phyloP scores from a whole-genome alignment of 2,113 vertebrate genomes.

The Athene noctua region DNA sequence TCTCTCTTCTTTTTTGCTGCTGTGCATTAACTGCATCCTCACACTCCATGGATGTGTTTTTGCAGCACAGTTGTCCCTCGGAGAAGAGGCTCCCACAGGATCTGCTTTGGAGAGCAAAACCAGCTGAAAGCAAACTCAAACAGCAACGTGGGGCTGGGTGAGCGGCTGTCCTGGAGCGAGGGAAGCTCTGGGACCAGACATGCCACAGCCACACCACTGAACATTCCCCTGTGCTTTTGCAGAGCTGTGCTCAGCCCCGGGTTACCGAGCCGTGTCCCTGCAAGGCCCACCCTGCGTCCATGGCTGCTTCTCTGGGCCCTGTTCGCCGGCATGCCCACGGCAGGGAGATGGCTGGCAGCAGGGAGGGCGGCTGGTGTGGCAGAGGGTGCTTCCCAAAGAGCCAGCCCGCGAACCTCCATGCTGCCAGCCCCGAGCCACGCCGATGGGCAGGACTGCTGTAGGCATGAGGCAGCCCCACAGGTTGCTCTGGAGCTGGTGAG shows the following conservation, averaged over 20 bases:
- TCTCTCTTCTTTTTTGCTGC: not conserved
- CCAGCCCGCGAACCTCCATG: accelerated
- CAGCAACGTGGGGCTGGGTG: accelerated
- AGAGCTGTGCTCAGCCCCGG: not conserved
- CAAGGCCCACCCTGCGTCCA: accelerated
- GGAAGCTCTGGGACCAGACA: not conserved
- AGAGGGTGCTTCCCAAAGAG: not conserved
- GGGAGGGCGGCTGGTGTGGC: accelerated
- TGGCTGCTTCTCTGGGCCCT: accelerated
- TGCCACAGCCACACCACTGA: accelerated
- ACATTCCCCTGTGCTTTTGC: not conserved
- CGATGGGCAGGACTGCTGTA: not conserved
- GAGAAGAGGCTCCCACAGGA: not conserved
- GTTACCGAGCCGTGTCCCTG: accelerated
- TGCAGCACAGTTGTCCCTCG: not conserved
- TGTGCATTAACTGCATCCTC: not conserved
- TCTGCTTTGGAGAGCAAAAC: not conserved
- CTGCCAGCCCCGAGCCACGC: accelerated
- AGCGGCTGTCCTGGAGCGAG: accelerated
- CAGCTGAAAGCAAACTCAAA: accelerated
- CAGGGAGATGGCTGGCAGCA: not conserved
- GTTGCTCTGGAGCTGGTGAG: accelerated
- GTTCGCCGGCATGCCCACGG: accelerated
- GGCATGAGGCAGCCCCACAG: not conserved
- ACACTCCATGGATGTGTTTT: accelerated